Evolutionary conservation across 1,140 invertebrate genomes (phyloP), one percentile per base, ranked within the genome.

Genomic region (Ptiloglossa arizonensis): DNA sequence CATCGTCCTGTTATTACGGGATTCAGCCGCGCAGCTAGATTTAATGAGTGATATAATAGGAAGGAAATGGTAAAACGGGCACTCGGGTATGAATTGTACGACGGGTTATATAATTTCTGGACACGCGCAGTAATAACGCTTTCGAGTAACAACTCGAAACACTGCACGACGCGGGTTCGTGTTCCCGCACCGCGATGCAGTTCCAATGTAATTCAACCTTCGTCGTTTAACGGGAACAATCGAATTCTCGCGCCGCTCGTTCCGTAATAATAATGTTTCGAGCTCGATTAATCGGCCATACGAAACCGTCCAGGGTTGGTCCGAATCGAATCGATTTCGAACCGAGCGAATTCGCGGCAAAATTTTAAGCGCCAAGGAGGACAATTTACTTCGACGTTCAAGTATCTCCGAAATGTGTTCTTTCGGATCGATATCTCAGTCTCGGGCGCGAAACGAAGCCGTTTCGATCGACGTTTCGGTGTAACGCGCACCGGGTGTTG

Each of bases 51-150:
- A 64, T 44, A 50, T 70, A 71, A 75, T 76, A 59, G 70, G 32
- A 52, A 29, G 69, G 64, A 83, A 79, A 83, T 57, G 81, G 64
- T 83, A 66, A 22, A 48, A 48, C 63, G 24, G 15, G 0, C 48
- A 6, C 35, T 54, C 22, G 24, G 24, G 17, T 67, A 67, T 22
- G 59, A 81, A 78, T 87, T 72, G 54, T 48, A 44, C 72, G 77
- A 79, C 67, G 38, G 63, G 62, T 80, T 84, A 64, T 32, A 57
- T 78, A 74, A 85, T 83, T 64, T 72, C 69, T 59, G 68, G 66
- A 75, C 64, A 74, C 64, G 29, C 15, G 15, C 27, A 5, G 27
- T 57, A 19, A 32, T 46, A 22, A 35, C 8, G 48, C 0, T 19
- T 41, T 38, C 5, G 48, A 38, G 32, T 2, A 38, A 68, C 15